Evolutionary conservation across 2,113 vertebrate genomes (phyloP).

Genomic region (Macrotis lagotis): DNA sequence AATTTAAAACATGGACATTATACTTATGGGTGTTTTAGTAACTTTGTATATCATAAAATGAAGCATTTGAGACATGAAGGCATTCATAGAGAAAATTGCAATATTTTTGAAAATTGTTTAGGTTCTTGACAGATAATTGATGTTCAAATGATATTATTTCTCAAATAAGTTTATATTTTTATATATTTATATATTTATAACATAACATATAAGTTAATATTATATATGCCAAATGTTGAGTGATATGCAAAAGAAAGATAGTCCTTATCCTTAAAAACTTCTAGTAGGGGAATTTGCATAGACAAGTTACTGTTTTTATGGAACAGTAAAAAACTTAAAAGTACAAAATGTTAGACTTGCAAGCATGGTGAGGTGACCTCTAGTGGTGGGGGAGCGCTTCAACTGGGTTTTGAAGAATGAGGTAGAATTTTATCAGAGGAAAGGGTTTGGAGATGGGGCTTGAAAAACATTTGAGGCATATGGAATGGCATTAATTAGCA

Average conservation of each 20-base stretch:
- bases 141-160: neutral
- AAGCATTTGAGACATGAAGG: neutral
- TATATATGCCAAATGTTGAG: neutral
- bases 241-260: neutral
- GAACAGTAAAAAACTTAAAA: neutral
- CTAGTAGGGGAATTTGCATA: neutral
- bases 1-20: neutral
- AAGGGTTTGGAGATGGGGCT: neutral
- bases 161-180: neutral
- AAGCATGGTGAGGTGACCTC: neutral
- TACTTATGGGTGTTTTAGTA: neutral
- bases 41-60: neutral
- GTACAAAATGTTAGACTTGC: neutral
- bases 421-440: neutral
- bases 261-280: neutral
- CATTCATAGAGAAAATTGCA: neutral
- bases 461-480: neutral
- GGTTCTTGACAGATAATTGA: neutral
- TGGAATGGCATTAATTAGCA: neutral
- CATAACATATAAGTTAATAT: too few species aligned
- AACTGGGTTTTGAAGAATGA: neutral
- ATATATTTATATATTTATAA: neutral
- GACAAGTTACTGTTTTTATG: neutral
- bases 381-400: neutral
- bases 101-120: neutral